Evolutionary conservation across 2,113 vertebrate species (phyloP), one percentile per base, ranked within the genome.

Genomic region (Cathartes aura): DNA sequence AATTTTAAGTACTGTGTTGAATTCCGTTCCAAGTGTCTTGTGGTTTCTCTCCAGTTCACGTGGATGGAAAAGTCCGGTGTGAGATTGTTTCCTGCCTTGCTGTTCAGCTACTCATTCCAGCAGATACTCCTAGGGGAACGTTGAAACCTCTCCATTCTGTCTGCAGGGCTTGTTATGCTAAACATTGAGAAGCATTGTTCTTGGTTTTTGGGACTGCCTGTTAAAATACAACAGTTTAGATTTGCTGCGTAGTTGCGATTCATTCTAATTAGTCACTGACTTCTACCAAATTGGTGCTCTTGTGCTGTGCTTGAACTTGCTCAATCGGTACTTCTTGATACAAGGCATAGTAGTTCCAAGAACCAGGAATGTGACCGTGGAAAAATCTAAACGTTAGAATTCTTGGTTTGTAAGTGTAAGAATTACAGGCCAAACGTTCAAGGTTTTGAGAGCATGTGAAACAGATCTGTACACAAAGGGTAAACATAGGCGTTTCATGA

Each of bases 151-250:
- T 97, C 95, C 96, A 56, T 97, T 97, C 95, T 96, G 96, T 96
- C 92, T 97, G 97, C 97, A 94, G 98, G 97, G 96, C 76, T 97
- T 98, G 93, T 97, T 87, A 92, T 43, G 97, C 91, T 96, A 32
- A 62, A 76, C 40, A 40, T 62, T 66, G 96, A 94, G 97, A 85
- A 93, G 91, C 91, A 42, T 95, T 94, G 90, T 98, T 98, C 97
- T 94, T 87, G 98, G 97, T 97, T 91, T 97, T 98, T 97, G 98
- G 97, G 95, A 96, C 98, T 98, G 97, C 98, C 96, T 73, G 94
- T 87, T 86, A 42, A 85, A 84, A 81, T 52, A 48, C 94, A 82
- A 1, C 30, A 15, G 89, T 86, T 91, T 73, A 95, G 95, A 96
- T 87, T 91, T 92, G 95, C 97, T 27, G 38, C 43, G 93, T 71